phyloP scores from a whole-genome alignment of 2,888 invertebrate genomes.

The Tiphia femorata region DNA sequence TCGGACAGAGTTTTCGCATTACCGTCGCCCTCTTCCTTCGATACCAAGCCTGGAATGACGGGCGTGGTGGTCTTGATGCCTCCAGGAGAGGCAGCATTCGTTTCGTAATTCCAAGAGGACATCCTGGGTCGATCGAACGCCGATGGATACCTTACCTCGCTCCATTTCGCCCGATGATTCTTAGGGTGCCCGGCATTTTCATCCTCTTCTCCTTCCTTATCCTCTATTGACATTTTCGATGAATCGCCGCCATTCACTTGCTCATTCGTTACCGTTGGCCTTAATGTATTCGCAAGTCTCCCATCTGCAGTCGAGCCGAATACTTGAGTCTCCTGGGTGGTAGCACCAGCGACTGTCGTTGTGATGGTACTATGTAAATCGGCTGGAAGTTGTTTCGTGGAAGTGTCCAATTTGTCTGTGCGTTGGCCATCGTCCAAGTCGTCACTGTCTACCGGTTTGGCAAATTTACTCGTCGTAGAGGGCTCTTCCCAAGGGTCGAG shows the following conservation, averaged over 20 bases:
- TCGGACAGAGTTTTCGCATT: conserved; percentile 49
- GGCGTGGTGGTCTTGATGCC: neutral
- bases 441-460: neutral
- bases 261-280: too few relatives aligned
- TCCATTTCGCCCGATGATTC: conserved; percentile 62
- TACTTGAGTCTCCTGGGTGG: too few relatives aligned
- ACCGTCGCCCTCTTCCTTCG: conserved; percentile 20
- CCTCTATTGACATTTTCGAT: too few relatives aligned
- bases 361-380: too few relatives aligned
- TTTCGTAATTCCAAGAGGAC: conserved; percentile 15
- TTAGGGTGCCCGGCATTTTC: conserved; percentile 58
- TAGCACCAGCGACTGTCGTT: too few relatives aligned
- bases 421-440: neutral
- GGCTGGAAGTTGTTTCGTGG: neutral
- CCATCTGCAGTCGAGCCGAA: too few relatives aligned
- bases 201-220: too few relatives aligned
- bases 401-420: neutral
- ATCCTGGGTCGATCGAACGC: conserved; percentile 36
- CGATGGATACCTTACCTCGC: conserved; percentile 57
- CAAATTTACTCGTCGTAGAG: neutral
- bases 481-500: neutral
- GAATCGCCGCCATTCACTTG: too few relatives aligned
- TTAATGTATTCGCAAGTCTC: too few relatives aligned
- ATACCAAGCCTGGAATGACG: conserved; percentile 13
- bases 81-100: neutral